These are phyloP conservation scores for Urechis unicinctus DNA, from an alignment of 2,888 invertebrate genomes.

Conservation along the genomic window DNA sequence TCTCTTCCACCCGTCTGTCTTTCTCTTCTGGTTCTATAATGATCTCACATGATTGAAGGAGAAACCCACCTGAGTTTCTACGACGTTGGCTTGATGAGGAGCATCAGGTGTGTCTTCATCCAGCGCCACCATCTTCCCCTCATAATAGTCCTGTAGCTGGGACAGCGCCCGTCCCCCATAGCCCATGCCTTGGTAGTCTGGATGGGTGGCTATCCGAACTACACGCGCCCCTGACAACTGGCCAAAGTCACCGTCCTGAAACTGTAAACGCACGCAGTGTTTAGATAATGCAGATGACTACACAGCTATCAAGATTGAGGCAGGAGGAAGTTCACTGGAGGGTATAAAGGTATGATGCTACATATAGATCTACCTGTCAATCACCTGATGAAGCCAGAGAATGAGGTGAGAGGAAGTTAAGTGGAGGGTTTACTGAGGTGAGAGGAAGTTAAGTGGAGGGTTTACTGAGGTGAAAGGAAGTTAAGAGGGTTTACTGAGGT, in stretches of 20 bases:
- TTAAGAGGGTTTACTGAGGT: too few relatives aligned
- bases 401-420: too few relatives aligned
- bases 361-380: too few relatives aligned
- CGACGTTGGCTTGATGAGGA: conserved; percentile 8
- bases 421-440: too few relatives aligned
- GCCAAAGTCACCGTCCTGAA: conserved; percentile 89
- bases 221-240: conserved; percentile 81
- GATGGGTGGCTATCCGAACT: conserved; percentile 96
- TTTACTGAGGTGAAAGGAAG: too few relatives aligned
- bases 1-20: conserved; percentile 9
- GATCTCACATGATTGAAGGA: not conserved
- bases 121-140: conserved; percentile 57
- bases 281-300: too few relatives aligned
- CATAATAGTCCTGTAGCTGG: conserved; percentile 81
- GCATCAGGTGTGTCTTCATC: conserved; percentile 4
- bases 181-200: conserved; percentile 85
- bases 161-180: conserved; percentile 85
- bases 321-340: too few relatives aligned
- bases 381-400: too few relatives aligned
- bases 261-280: conserved; percentile 53
- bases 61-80: conserved; percentile 15
- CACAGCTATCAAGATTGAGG: too few relatives aligned
- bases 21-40: too few relatives aligned
- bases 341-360: too few relatives aligned
- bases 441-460: too few relatives aligned